Evolutionary conservation across 2,888 invertebrate genomes (phyloP), one percentile per base, ranked within the genome.

Genomic region (Pterobdella sp.): DNA sequence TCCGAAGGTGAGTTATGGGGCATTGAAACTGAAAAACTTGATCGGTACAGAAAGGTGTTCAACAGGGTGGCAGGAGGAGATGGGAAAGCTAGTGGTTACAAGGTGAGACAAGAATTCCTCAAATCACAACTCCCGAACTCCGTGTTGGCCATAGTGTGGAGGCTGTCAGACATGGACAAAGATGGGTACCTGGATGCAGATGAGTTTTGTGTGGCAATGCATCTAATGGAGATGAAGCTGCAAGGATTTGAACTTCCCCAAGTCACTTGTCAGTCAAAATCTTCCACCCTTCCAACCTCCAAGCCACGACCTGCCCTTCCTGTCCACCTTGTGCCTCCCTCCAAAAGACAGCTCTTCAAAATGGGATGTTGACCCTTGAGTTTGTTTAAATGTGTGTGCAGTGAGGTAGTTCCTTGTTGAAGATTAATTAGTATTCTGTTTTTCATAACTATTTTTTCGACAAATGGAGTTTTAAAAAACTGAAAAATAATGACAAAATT

Each of bases 221-320:
- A 70, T 22, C 34, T 70, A 32, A 49, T 56, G 3, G 70, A 70
- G 34, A 70, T 70, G 70, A 70, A 70, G n/a, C 49, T 49, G 34
- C 52, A 70, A 35, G 70, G 70, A 49, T 56, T 56, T 34, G 70
- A 70, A n/a, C n/a, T 70, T 49, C 70, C 70, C n/a, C 29, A 70
- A 18, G 52, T 70, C 29, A 22, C n/a, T 7, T 22, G 26, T 29
- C 26, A n/a, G 7, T 2, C 36, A 7, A 1, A 26, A 26, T 31
- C 22, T 32, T 32, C 32, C 18, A 35, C 29, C 56, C n/a, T 10
- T 14, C 32, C 52, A 7, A 52, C 32, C 3, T 26, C 22, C 4
- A 22, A 31, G n/a, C 7, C 18, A 34, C 49, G n/a, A 32, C 42
- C 56, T 7, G 31, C 56, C 29, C 70, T 70, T 14, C 70, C 70